phyloP scores from a whole-genome alignment of 2,113 vertebrate species.

The Litocranius walleri region DNA sequence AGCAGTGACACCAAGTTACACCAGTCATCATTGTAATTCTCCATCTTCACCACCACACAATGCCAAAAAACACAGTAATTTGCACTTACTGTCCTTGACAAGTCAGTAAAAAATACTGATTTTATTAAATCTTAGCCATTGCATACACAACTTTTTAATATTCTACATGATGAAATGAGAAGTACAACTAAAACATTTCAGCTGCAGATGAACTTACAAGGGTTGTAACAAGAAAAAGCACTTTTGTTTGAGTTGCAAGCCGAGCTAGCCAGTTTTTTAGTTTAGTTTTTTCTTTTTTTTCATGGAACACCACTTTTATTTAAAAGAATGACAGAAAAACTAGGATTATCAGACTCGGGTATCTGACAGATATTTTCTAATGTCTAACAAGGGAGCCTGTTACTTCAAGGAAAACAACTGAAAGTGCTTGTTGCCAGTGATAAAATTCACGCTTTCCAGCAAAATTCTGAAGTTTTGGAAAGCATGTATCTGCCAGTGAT shows the following conservation, averaged over 20 bases:
- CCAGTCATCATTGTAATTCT: background rate
- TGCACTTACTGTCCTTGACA: background rate
- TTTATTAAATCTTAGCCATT: background rate
- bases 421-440: background rate
- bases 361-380: background rate
- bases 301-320: background rate
- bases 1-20: background rate
- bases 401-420: background rate
- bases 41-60: background rate
- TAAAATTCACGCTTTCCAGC: background rate
- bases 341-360: background rate
- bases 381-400: background rate
- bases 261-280: background rate
- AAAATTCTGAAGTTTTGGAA: slow-evolving; percentile 23
- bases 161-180: background rate
- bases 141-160: background rate
- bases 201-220: background rate
- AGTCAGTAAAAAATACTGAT: background rate
- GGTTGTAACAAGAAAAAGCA: background rate
- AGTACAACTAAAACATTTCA: background rate
- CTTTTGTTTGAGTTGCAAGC: background rate
- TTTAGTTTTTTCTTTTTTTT: background rate
- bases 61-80: background rate
- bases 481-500: background rate
- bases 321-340: background rate